These are phyloP conservation scores for Agrochola circellaris DNA, from an alignment of 2,888 invertebrate genomes.

Conservation along the genomic window DNA sequence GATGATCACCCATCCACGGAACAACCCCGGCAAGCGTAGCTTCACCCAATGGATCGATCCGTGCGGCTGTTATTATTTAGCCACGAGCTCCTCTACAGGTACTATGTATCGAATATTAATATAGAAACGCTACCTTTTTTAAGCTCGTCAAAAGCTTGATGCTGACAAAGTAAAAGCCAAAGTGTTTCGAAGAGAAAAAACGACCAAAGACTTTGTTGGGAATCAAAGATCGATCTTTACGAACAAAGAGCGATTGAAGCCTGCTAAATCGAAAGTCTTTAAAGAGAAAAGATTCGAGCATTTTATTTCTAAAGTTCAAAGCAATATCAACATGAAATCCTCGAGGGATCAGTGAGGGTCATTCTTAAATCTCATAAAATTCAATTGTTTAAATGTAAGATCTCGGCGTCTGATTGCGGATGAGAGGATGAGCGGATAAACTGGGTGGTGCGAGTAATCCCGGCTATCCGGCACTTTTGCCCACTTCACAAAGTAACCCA, in stretches of 20 bases:
- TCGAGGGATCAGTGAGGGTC: constrained; percentile 28
- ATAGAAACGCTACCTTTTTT: not conserved
- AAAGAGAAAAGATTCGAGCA: constrained; percentile 15
- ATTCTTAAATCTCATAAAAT: constrained; percentile 59
- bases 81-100: no score
- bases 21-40: no score
- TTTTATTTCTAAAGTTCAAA: constrained; percentile 47
- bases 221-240: constrained; percentile 21
- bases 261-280: constrained; percentile 28
- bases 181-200: constrained; percentile 28
- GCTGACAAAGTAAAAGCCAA: constrained; percentile 22
- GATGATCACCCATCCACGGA: no score
- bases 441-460: constrained; percentile 50
- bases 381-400: constrained; percentile 62
- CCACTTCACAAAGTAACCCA: constrained; percentile 23
- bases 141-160: constrained; percentile 15
- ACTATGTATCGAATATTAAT: not conserved
- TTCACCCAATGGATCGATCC: no score
- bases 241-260: constrained; percentile 24
- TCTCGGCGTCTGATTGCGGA: constrained; percentile 52
- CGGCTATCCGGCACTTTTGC: constrained; percentile 29
- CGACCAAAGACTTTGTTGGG: constrained; percentile 25
- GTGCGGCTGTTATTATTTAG: no score
- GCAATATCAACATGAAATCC: constrained; percentile 43
- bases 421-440: constrained; percentile 35